Percentiles rank a stretch among this genome's conserved stretches.
Evolutionary conservation across 2,888 invertebrate genomes (phyloP).

Genomic region (Leptinotarsa peninsularis): DNA sequence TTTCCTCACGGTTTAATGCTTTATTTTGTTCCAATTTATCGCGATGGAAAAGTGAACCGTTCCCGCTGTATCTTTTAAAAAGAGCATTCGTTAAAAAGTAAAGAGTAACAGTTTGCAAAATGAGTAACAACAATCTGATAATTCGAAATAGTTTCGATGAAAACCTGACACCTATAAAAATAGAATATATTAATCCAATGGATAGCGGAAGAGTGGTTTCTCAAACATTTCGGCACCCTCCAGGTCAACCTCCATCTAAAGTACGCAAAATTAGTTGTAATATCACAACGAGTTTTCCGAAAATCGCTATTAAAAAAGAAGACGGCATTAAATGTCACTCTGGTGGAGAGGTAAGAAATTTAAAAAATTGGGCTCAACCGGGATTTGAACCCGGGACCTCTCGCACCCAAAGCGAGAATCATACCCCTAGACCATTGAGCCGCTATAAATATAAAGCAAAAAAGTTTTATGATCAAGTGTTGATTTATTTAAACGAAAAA

Average conservation of each 20-base stretch:
- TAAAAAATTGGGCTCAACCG: slow-evolving; percentile 64
- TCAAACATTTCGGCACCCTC: slow-evolving; percentile 49
- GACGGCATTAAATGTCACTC: slow-evolving; percentile 47
- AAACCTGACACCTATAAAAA: slow-evolving; percentile 48
- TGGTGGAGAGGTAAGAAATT: slow-evolving; percentile 45
- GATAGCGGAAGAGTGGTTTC: slow-evolving; percentile 52
- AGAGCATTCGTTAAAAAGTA: background rate
- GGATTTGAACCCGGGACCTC: slow-evolving; percentile 68
- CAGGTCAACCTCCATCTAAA: slow-evolving; percentile 48
- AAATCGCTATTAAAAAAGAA: slow-evolving; percentile 62
- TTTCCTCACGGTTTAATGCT: slow-evolving; percentile 34
- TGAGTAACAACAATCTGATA: slow-evolving; percentile 48
- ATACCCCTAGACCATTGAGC: slow-evolving; percentile 69
- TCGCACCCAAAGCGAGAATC: slow-evolving; percentile 68
- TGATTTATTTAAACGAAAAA: background rate
- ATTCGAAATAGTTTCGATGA: slow-evolving; percentile 47
- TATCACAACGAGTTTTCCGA: slow-evolving; percentile 55
- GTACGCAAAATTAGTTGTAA: slow-evolving; percentile 53
- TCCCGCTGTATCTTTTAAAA: slow-evolving; percentile 31
- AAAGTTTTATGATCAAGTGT: no score
- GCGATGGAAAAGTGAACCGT: slow-evolving; percentile 38
- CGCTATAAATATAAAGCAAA: slow-evolving; percentile 28
- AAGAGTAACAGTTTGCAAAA: slow-evolving; percentile 27
- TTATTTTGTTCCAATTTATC: slow-evolving; percentile 35
- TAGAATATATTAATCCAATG: slow-evolving; percentile 51